Evolutionary conservation across 1,140 invertebrate genomes (phyloP), one percentile per base, ranked within the genome.

Genomic region (Drosophila paulistorum): DNA sequence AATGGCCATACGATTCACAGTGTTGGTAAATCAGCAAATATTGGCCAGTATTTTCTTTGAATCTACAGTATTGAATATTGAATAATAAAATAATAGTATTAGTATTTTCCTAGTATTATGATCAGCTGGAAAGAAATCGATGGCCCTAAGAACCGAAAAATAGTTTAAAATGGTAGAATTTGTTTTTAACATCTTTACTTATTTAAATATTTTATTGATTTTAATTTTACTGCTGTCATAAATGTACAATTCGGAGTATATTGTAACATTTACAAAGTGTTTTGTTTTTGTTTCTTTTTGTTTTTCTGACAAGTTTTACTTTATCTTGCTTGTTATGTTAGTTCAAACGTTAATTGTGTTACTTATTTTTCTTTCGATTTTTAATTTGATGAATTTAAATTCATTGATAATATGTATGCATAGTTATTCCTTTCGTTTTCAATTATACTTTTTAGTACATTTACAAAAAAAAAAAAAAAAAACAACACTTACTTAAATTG

Each of bases 251-350:
- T 57, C 57, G 57, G 81, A 70, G 81, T 85, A 85, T 84, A 86
- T 82, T 82, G 75, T 67, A 87, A 86, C 79, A 87, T 86, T 86
- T 86, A 87, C 83, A 86, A 87, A 86, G 82, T 86, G 74, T 48
- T 42, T 58, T 48, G 62, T 62, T 62, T 68, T 76, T 20, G 1
- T 1, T n/a, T n/a, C n/a, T n/a, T 23, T 23, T 23, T 23, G 20
- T 10, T 17, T 68, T 63, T 59, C 41, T 51, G 35, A 7, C 20
- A 23, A 26, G 60, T 65, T 64, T 30, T n/a, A 35, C 37, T 69
- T 57, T 11, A 14, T 37, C 57, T 71, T 55, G 30, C 66, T 14
- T 79, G 37, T 39, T 11, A 51, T 68, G 35, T 55, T 55, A 37
- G 30, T 71, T 71, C 26, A 37, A 59, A 59, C 57, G 30, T 59